A percentile compares a stretch with the other conserved stretches of the same genome.
These are phyloP conservation scores for Camptogramma bilineatum DNA, from an alignment of 2,888 invertebrate species.

Conservation along the genomic window DNA sequence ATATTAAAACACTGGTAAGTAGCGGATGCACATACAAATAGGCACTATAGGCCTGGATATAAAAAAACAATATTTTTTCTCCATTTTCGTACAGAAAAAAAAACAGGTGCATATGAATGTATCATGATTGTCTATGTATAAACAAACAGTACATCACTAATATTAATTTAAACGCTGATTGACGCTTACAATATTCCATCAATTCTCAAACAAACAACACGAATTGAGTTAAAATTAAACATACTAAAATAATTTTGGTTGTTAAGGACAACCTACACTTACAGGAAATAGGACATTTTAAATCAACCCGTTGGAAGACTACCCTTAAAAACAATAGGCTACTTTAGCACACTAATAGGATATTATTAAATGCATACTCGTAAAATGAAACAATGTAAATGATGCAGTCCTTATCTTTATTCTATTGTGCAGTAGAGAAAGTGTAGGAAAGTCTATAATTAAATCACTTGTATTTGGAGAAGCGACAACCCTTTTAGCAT, in stretches of 20 bases:
- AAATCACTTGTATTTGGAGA: conserved; percentile 69
- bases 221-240: conserved; percentile 33
- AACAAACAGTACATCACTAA: conserved; percentile 15
- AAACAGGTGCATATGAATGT: neutral
- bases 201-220: conserved; percentile 37
- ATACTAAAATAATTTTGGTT: conserved; percentile 38
- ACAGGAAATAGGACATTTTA: conserved; percentile 52
- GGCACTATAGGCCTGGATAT: conserved; percentile 1
- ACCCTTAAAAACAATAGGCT: conserved; percentile 57
- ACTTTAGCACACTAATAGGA: conserved; percentile 53
- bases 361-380: conserved; percentile 54
- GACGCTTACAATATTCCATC: conserved; percentile 24
- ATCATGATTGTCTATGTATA: conserved; percentile 10
- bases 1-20: conserved; percentile 32
- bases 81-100: conserved; percentile 1
- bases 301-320: conserved; percentile 78
- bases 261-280: conserved; percentile 38
- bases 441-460: conserved; percentile 62
- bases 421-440: conserved; percentile 68
- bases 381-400: conserved; percentile 50
- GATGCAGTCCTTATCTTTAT: conserved; percentile 52
- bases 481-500: conserved; percentile 22
- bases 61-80: conserved; percentile 5
- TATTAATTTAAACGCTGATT: conserved; percentile 16
- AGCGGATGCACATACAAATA: conserved; percentile 6